Evolutionary conservation across 2,797 vertebrate species (phyloP).

Genomic region (Micropoecilia bifurca): DNA sequence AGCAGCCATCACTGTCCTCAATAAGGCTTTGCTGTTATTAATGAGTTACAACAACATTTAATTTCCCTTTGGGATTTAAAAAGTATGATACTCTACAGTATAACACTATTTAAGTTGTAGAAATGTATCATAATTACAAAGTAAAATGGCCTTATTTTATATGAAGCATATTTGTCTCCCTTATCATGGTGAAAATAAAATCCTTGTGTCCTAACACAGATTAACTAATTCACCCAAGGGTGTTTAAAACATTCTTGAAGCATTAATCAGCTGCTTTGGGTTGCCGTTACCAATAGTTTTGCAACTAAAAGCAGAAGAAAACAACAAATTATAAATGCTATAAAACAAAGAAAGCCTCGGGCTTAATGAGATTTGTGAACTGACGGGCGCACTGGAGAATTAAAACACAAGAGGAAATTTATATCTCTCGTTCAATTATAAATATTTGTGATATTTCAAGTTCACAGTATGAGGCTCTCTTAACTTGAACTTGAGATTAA

Average conservation of each 20-base stretch:
- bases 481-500: conserved; percentile 18
- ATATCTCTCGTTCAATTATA: conserved; percentile 31
- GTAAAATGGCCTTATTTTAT: conserved; percentile 14
- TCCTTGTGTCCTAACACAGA: neutral
- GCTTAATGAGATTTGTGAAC: conserved; percentile 60
- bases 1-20: no score
- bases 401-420: conserved; percentile 33
- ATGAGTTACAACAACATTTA: no score
- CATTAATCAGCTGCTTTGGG: conserved; percentile 32
- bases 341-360: conserved; percentile 48
- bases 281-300: conserved; percentile 32
- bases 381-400: conserved; percentile 35
- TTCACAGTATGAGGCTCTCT: conserved; percentile 32
- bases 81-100: no score
- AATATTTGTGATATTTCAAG: conserved; percentile 34
- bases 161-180: conserved; percentile 44
- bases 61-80: no score
- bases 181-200: conserved; percentile 36
- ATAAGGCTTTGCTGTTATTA: no score
- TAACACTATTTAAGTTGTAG: conserved; percentile 21
- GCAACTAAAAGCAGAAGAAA: conserved; percentile 39
- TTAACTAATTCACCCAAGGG: conserved; percentile 8
- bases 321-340: conserved; percentile 31
- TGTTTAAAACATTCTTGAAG: conserved; percentile 12
- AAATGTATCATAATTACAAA: conserved; percentile 31